Evolutionary conservation across 2,797 vertebrate genomes (phyloP), one percentile per base, ranked within the genome.

Genomic region (Podarcis siculus): DNA sequence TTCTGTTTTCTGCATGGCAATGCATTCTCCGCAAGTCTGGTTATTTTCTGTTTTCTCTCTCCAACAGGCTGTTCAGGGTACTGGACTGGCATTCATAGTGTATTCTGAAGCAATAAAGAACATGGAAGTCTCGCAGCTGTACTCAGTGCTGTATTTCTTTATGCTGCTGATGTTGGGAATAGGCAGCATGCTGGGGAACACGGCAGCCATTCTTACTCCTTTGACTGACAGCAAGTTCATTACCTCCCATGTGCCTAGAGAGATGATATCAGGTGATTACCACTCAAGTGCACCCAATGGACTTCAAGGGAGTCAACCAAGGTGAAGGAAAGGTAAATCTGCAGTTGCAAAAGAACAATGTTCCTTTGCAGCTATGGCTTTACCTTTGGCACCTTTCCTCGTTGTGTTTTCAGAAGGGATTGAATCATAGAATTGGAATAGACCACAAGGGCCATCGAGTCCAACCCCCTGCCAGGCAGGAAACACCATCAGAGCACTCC

Each of bases 111-210:
- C 98, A 0, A 99, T 99, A 42, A 98, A 97, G 88, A 98, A 98
- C 96, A 99, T 99, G 99, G 98, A 98, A 0, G 88, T 98, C 77
- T 94, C 99, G 3, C 99, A 99, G 97, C 94, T 99, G 42, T 99
- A 98, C 97, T 98, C 99, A 0, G 97, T 98, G 83, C 96, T 99
- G 1, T 99, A 99, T 95, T 99, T 99, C 87, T 0, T 96, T 88
- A 99, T 99, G 99, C 95, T 99, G 83, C 94, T 99, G 91, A 95
- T 97, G 94, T 92, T 99, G 95, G 99, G 99, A 30, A 95, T 99
- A 1, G 99, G 99, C 42, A 99, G 98, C 96, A 99, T 99, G 98
- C 93, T 99, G 95, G 98, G 99, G 0, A 99, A 98, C 79, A 92
- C 97, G 0, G 98, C 98, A 0, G 98, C 98, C 87, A 98, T 99